Percentiles rank a stretch among this genome's conserved stretches.
phyloP scores from a whole-genome alignment of 2,888 invertebrate genomes.

The Xylota sylvarum region DNA sequence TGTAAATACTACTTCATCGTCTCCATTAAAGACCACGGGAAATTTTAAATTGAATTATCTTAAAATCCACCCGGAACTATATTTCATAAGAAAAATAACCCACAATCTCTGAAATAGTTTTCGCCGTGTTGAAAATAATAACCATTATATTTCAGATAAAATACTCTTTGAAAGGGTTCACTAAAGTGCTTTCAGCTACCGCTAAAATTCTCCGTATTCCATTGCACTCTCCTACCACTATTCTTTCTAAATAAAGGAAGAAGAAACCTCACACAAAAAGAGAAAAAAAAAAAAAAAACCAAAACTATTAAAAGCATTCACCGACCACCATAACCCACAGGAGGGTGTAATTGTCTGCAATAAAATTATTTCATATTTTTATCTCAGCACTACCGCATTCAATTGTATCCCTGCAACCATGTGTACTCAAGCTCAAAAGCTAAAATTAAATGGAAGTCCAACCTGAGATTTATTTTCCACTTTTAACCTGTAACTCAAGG shows the following conservation, averaged over 20 bases:
- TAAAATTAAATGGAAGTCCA: slow-evolving; percentile 53
- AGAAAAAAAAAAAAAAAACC: not conserved
- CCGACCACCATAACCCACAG: slow-evolving; percentile 41
- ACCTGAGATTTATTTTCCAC: slow-evolving; percentile 55
- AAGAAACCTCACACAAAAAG: not conserved
- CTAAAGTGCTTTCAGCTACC: slow-evolving; percentile 28
- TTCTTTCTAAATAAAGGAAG: not conserved
- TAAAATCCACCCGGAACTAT: slow-evolving; percentile 19
- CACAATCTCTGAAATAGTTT: slow-evolving; percentile 40
- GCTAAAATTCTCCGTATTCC: slow-evolving; percentile 11
- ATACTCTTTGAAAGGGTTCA: slow-evolving; percentile 33
- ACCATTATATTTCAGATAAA: slow-evolving; percentile 55
- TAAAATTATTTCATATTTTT: slow-evolving; percentile 61
- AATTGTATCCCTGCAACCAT: slow-evolving; percentile 46
- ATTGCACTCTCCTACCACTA: not conserved
- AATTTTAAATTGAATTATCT: slow-evolving; percentile 36
- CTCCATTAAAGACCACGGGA: not conserved
- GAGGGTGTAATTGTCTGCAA: slow-evolving; percentile 57
- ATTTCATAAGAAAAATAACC: slow-evolving; percentile 19
- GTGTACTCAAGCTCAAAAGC: slow-evolving; percentile 48
- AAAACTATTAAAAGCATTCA: slow-evolving; percentile 62
- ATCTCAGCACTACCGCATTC: slow-evolving; percentile 38
- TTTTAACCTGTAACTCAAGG: slow-evolving; percentile 27
- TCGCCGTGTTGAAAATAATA: slow-evolving; percentile 38
- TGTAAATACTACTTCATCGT: not conserved